Percentiles rank a stretch among this genome's conserved stretches.
phyloP scores from a whole-genome alignment of 2,797 vertebrate genomes.

The Lepus townsendii region DNA sequence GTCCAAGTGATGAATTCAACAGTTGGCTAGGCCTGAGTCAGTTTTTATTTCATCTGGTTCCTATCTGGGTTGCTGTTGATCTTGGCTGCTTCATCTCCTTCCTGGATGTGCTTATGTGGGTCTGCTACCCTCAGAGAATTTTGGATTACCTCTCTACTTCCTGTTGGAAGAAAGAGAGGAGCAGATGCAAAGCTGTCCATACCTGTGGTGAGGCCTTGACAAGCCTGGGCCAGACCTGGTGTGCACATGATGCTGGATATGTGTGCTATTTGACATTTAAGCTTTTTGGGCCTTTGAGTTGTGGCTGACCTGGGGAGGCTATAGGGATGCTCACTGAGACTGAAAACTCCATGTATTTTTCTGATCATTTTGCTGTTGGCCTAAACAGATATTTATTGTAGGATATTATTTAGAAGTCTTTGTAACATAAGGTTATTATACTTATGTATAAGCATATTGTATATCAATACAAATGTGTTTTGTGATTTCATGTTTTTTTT shows the following conservation, averaged over 20 bases:
- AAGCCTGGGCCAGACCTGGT: background rate
- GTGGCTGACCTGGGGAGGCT: background rate
- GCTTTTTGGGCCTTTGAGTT: background rate
- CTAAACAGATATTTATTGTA: background rate
- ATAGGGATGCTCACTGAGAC: background rate
- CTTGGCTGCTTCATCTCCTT: constrained; percentile 27
- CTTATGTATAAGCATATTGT: background rate
- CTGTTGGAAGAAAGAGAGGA: background rate
- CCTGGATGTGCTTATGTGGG: background rate
- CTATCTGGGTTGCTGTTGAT: background rate
- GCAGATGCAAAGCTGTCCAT: background rate
- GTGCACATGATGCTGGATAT: background rate
- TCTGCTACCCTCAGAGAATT: background rate
- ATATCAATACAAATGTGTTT: background rate
- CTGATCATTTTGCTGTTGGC: background rate
- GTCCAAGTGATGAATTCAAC: background rate
- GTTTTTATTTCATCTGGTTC: background rate
- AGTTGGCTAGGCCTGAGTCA: background rate
- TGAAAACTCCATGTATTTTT: background rate
- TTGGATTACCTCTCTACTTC: background rate
- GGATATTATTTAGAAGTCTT: background rate
- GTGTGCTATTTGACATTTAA: background rate
- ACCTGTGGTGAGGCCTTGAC: background rate
- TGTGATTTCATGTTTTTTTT: constrained; percentile 19
- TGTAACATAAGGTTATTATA: background rate